Conservation (phyloP, 2,888 invertebrate genomes). For the Arge pagana region DNA sequence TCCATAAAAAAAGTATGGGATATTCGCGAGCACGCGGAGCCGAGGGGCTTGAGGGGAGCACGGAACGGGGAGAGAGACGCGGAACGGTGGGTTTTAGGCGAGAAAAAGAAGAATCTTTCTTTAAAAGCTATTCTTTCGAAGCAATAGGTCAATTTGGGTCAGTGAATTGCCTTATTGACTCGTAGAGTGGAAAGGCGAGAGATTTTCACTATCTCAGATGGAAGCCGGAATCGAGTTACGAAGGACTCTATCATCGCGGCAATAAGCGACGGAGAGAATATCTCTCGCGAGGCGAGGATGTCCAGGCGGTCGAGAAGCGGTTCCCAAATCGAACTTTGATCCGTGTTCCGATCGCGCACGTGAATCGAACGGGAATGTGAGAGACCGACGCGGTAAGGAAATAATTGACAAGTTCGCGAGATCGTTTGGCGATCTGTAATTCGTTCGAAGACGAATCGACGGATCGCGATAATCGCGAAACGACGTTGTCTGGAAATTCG, state of each 20-base stretch:
- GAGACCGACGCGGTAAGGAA: no score
- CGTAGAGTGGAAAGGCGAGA: slow-evolving; percentile 42
- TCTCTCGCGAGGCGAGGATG: slow-evolving; percentile 15
- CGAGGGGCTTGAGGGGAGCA: neutral
- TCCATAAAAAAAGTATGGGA: neutral
- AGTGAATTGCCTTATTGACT: slow-evolving; percentile 57
- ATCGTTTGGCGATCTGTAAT: no score
- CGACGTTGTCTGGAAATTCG: slow-evolving; percentile 1
- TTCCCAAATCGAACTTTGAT: no score
- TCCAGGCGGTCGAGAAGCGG: slow-evolving; percentile 9
- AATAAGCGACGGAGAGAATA: slow-evolving; percentile 35
- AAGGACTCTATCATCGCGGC: slow-evolving; percentile 37
- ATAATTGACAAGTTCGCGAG: no score
- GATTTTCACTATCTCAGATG: slow-evolving; percentile 53
- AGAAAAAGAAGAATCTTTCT: slow-evolving; percentile 25
- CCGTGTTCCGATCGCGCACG: no score
- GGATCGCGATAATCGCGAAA: neutral
- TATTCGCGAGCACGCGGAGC: neutral
- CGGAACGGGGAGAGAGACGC: neutral
- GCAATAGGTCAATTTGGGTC: slow-evolving; percentile 52
- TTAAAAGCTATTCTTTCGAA: slow-evolving; percentile 32
- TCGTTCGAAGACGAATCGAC: neutral
- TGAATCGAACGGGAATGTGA: no score
- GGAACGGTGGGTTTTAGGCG: slow-evolving; percentile 5
- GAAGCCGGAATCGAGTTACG: slow-evolving; percentile 54